Percentiles rank a stretch among this genome's conserved stretches.
Evolutionary conservation across 2,797 vertebrate genomes (phyloP).

Genomic region (Centroberyx gerrardi): DNA sequence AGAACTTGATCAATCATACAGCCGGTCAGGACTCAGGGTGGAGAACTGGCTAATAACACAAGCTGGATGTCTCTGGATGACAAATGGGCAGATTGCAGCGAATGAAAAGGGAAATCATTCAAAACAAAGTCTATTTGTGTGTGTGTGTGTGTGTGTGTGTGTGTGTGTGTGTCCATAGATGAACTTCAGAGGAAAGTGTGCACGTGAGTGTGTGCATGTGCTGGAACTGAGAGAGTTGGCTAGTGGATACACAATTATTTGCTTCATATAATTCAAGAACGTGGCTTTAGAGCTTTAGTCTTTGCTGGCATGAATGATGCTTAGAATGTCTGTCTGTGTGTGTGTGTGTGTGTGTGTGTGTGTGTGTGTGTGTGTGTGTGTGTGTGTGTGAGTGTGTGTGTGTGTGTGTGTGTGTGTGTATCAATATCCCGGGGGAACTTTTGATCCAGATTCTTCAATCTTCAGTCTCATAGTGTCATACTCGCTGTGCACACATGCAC

Average conservation of each 20-base stretch:
- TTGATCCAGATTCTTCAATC: constrained; percentile 69
- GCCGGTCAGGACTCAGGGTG: neutral
- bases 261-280: constrained; percentile 24
- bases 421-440: constrained; percentile 52
- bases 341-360: constrained; percentile 1
- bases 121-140: neutral
- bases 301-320: neutral
- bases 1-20: constrained; percentile 32
- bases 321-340: neutral
- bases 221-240: neutral
- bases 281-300: constrained; percentile 15
- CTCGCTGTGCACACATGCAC: neutral
- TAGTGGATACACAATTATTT: constrained; percentile 21
- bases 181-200: neutral
- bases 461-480: constrained; percentile 23
- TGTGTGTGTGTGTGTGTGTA: constrained; percentile 17
- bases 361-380: constrained; percentile 6
- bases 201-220: neutral
- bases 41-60: neutral
- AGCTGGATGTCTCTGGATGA: neutral
- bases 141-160: neutral
- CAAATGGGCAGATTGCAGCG: neutral
- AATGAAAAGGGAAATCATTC: neutral
- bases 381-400: neutral
- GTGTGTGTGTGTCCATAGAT: neutral